Conservation (phyloP, 1,140 invertebrate genomes). For the Caenorhabditis elegans region DNA sequence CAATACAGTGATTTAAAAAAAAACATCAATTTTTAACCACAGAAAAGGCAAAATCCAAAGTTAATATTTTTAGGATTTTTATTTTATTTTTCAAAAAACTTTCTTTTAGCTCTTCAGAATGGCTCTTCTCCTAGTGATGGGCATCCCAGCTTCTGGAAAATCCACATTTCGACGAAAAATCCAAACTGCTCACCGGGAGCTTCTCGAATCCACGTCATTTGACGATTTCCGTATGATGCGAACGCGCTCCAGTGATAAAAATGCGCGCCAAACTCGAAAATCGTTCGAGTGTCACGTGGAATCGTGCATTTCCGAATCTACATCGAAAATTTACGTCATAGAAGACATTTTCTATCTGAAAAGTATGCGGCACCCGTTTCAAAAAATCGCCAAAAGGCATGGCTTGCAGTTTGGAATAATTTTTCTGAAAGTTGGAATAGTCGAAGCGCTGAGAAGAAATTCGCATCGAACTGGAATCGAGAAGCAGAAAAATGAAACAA, state of each 20-base stretch:
- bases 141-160: neutral
- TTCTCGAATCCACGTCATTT: slow-evolving; percentile 12
- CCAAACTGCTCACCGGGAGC: neutral
- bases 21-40: too few relatives aligned
- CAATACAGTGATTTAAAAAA: too few relatives aligned
- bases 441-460: neutral
- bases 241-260: neutral
- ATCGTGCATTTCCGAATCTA: neutral
- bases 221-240: neutral
- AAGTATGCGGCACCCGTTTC: neutral
- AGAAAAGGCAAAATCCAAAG: too few relatives aligned
- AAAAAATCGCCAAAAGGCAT: neutral
- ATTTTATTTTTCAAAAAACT: too few relatives aligned
- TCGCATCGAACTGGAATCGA: neutral
- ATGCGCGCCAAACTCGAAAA: neutral
- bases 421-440: neutral
- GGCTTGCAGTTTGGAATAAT: neutral
- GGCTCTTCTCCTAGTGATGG: neutral
- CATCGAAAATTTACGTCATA: neutral
- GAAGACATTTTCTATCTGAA: slow-evolving; percentile 11
- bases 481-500: neutral
- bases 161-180: neutral
- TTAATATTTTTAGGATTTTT: too few relatives aligned
- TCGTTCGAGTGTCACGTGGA: neutral
- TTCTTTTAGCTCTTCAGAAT: neutral